Evolutionary conservation across 64 coral and sea anemone species (phyloP).

Genomic region (Hydrozoanthus tunicans): DNA sequence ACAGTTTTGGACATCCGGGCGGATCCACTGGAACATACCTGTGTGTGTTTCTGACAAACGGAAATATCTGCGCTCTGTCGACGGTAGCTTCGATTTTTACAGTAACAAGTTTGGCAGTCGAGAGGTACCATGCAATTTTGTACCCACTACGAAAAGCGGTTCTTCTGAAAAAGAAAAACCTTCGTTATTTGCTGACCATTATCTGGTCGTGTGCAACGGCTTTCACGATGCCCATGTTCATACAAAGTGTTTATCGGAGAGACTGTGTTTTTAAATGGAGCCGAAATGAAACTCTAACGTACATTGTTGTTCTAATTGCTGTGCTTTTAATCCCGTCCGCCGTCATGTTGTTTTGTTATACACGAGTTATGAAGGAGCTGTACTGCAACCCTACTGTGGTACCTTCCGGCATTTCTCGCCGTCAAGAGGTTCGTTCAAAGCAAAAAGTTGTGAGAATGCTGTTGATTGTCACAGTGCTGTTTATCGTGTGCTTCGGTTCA

Average conservation of each 20-base stretch:
- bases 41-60: neutral
- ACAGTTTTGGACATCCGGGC: neutral
- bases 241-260: neutral
- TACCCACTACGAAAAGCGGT: neutral
- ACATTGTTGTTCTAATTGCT: neutral
- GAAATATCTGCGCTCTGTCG: neutral
- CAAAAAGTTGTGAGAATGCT: conserved; percentile 28
- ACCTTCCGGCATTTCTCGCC: neutral
- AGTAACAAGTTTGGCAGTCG: conserved; percentile 12
- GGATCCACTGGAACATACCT: neutral
- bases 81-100: conserved; percentile 6
- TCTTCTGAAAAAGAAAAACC: neutral
- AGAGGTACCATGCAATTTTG: conserved; percentile 13
- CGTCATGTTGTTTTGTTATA: neutral
- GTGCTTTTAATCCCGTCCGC: neutral
- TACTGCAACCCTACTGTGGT: neutral
- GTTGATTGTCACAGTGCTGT: neutral
- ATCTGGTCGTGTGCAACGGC: neutral
- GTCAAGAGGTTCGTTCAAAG: neutral
- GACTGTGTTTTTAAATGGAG: neutral
- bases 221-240: neutral
- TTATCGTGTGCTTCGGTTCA: conserved; percentile 1
- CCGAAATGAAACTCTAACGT: neutral
- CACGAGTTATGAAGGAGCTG: conserved; percentile 5
- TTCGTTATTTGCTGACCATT: conserved; percentile 8